Base-by-base conservation (phyloP, 2,797 vertebrate species). In the Poecilia velifera region DNA sequence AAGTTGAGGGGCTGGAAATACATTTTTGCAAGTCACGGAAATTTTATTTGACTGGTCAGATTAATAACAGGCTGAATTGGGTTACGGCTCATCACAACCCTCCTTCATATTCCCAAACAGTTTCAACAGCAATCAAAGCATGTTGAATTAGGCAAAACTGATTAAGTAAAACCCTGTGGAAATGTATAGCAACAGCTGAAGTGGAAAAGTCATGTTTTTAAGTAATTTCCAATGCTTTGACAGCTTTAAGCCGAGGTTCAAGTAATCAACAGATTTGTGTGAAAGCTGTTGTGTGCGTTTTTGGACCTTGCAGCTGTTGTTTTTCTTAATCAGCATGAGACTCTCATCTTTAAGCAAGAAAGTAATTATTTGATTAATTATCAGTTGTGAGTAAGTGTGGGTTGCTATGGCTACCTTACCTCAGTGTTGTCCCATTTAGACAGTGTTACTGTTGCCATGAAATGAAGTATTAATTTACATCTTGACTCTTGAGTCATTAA, bases 251-350 rank as follows among this genome's bases (percentile, higher is more conserved):
- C 6, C 8, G 36, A 78, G 72, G 80, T 85, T 84, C 74, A 79
- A 76, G 79, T 74, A 79, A 79, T 88, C 55, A 84, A 41, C 82
- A 87, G 75, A 87, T 55, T 79, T 70, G 31, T 76, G 66, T 76
- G 73, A 79, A 78, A 70, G 84, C 79, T 77, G 55, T 76, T 41
- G 73, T 59, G 39, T 36, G 9, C 71, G 64, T 31, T 80, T 78
- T 86, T 57, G 16, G 57, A 77, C 79, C 84, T 75, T 82, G 81
- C 86, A 84, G 83, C 88, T 92, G 82, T 82, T 91, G 86, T 84
- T 86, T 87, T 73, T 80, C 51, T 68, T 87, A 76, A 86, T 89
- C 75, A n/a, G 55, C 76, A 45, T 18, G 72, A 66, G 82, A 87
- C 62, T 90, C 77, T 78, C 59, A 49, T 81, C 47, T 77, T 83